A percentile compares a stretch with the other conserved stretches of the same genome.
Conservation (phyloP, 2,888 invertebrate species). For the Flabesymbios commensalis region DNA sequence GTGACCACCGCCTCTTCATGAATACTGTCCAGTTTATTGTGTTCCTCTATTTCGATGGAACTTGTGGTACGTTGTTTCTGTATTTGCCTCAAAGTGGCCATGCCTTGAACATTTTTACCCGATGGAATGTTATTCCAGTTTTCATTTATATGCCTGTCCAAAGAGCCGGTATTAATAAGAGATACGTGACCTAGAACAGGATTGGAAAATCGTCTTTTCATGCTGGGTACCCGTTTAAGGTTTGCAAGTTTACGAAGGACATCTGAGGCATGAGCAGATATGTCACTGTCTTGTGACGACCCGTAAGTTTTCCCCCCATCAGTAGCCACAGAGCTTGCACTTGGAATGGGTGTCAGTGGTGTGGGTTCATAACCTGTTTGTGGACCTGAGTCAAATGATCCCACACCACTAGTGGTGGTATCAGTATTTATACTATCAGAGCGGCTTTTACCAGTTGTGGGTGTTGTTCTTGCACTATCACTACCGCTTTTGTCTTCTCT, state of each 20-base stretch:
- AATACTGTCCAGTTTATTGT: background rate
- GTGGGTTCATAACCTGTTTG: constrained; percentile 31
- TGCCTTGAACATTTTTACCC: constrained; percentile 57
- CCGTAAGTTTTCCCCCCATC: background rate
- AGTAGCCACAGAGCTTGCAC: constrained; percentile 67
- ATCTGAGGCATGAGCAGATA: constrained; percentile 58
- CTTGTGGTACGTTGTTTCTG: constrained; percentile 45
- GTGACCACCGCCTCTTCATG: background rate
- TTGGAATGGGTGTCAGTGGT: constrained; percentile 83
- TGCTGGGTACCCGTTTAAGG: constrained; percentile 52
- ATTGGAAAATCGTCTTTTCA: constrained; percentile 39
- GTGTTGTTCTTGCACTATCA: constrained; percentile 30
- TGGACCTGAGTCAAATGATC: constrained; percentile 74
- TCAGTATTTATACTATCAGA: constrained; percentile 70
- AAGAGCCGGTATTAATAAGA: constrained; percentile 2
- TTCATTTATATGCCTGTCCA: background rate
- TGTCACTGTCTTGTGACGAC: constrained; percentile 16
- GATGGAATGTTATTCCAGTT: constrained; percentile 45
- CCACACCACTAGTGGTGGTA: constrained; percentile 81
- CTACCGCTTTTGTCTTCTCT: too few species aligned
- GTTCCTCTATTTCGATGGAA: background rate
- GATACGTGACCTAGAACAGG: constrained; percentile 31
- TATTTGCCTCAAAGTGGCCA: constrained; percentile 57
- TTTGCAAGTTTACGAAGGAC: constrained; percentile 49
- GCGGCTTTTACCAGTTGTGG: constrained; percentile 62